Conservation (phyloP, 2,113 vertebrate genomes). For the Gymnobelideus leadbeateri region DNA sequence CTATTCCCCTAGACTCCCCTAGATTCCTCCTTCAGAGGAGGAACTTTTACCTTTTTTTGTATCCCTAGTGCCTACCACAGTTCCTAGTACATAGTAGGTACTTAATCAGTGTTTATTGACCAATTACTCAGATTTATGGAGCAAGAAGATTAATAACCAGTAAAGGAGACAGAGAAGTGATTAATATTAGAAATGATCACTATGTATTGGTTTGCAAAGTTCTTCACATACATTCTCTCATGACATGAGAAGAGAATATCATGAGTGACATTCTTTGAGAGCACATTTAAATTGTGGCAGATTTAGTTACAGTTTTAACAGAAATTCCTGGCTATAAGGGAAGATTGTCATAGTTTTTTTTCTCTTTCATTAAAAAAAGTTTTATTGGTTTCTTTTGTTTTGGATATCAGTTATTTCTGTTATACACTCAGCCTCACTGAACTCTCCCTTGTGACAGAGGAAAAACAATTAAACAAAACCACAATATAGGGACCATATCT, state of each 20-base stretch:
- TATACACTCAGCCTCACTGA: background rate
- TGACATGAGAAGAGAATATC: too few species aligned
- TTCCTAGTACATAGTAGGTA: background rate
- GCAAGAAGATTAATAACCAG: background rate
- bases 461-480: background rate
- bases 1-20: background rate
- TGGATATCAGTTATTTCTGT: background rate
- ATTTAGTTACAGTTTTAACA: background rate
- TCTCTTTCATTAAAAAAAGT: background rate
- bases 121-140: background rate
- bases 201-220: background rate
- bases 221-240: too few species aligned
- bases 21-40: background rate
- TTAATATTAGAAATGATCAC: background rate
- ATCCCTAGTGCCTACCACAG: background rate
- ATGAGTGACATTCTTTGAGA: too few species aligned
- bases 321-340: background rate
- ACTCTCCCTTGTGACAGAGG: background rate
- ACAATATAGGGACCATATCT: background rate
- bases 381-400: background rate
- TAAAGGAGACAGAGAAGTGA: background rate
- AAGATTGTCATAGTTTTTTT: background rate
- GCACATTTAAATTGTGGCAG: too few species aligned
- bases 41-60: background rate
- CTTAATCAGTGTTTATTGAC: background rate